These are phyloP conservation scores for Nomia melanderi DNA, from an alignment of 1,140 invertebrate species.

Conservation along the genomic window DNA sequence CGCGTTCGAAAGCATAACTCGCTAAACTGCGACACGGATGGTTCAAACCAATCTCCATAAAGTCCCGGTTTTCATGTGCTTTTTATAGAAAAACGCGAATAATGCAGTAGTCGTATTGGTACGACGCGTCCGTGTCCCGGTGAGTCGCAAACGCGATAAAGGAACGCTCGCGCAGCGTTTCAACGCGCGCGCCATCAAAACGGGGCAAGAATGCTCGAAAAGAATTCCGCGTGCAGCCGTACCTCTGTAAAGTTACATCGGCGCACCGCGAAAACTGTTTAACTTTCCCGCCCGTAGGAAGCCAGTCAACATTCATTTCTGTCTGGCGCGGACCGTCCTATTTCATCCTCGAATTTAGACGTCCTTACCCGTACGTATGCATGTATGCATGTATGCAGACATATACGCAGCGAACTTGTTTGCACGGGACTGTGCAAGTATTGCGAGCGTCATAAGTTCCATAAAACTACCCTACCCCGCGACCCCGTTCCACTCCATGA, in stretches of 20 bases:
- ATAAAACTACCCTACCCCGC: neutral
- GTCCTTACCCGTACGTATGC: neutral
- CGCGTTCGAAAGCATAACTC: no score
- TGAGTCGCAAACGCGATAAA: no score
- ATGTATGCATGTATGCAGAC: no score
- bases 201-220: neutral
- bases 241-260: neutral
- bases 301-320: neutral
- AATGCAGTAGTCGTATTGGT: no score
- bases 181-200: no score
- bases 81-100: no score
- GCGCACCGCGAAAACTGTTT: neutral
- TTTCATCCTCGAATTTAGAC: constrained; percentile 29
- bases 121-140: no score
- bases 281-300: neutral
- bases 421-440: neutral
- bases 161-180: no score
- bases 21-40: no score
- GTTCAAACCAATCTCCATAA: no score
- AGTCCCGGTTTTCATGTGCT: no score
- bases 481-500: no score
- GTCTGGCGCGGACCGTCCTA: neutral
- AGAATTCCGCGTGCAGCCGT: neutral
- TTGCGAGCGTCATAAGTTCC: constrained; percentile 10
- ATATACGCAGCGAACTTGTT: constrained; percentile 13